Evolutionary conservation across 2,797 vertebrate species (phyloP).

Genomic region (Falco cherrug): DNA sequence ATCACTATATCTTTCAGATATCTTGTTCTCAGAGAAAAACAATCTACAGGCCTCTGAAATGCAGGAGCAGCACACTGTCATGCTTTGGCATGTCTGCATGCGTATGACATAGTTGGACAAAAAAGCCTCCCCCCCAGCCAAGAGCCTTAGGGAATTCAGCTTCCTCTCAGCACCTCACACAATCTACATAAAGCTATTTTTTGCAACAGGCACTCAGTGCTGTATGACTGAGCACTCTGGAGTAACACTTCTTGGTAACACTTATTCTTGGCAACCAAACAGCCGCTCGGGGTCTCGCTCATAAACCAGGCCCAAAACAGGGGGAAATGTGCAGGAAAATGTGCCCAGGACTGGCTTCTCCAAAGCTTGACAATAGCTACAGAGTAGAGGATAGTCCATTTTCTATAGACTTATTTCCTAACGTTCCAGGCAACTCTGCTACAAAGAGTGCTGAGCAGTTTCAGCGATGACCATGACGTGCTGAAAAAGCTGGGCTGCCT

Average conservation of each 20-base stretch:
- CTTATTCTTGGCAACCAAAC: neutral
- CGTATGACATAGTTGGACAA: neutral
- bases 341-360: neutral
- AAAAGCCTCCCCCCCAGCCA: neutral
- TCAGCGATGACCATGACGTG: fast-evolving
- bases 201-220: neutral
- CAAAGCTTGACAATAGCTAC: neutral
- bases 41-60: neutral
- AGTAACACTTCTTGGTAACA: neutral
- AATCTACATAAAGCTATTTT: constrained; percentile 55
- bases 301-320: neutral
- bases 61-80: neutral
- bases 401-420: fast-evolving
- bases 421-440: neutral
- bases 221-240: constrained; percentile 6
- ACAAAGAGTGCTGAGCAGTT: neutral
- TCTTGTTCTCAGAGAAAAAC: neutral
- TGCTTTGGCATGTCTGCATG: neutral
- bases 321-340: neutral
- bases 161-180: constrained; percentile 20
- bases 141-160: constrained; percentile 25
- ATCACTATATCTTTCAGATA: neutral
- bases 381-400: neutral
- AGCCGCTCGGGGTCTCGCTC: neutral
- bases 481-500: neutral